These are phyloP conservation scores for Brachyrhaphis roseni DNA, from an alignment of 2,797 vertebrate species.

Conservation along the genomic window DNA sequence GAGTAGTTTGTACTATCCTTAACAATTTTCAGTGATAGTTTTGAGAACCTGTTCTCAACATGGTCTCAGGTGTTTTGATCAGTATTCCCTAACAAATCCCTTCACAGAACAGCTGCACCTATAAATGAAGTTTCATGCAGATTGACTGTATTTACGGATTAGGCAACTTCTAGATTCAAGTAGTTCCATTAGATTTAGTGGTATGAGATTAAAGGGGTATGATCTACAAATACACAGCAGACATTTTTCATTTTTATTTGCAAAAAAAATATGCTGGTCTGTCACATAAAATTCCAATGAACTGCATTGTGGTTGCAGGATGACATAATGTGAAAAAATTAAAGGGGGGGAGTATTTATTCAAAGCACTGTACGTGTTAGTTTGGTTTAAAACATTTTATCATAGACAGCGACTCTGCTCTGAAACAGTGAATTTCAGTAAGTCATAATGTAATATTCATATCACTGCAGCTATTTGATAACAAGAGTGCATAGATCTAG, in stretches of 20 bases:
- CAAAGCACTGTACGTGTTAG: not conserved
- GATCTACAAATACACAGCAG: not conserved
- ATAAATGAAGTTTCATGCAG: not conserved
- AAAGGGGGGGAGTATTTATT: not conserved
- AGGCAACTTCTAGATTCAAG: not conserved
- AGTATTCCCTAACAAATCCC: not conserved
- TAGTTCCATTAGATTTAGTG: not conserved
- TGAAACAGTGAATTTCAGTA: conserved; percentile 12
- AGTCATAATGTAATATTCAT: conserved; percentile 27
- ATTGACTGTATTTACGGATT: not conserved
- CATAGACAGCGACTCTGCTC: conserved; percentile 38
- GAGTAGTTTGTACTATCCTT: not conserved
- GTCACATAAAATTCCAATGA: not conserved
- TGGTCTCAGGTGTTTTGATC: too few species aligned
- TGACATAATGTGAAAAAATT: not conserved
- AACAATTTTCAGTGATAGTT: too few species aligned
- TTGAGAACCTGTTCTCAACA: too few species aligned
- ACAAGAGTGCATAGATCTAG: conserved; percentile 22
- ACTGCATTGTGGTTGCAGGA: not conserved
- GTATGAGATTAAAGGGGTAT: not conserved
- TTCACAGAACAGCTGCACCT: not conserved
- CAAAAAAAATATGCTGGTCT: not conserved
- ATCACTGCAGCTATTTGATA: conserved; percentile 17
- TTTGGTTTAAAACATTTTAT: conserved; percentile 30
- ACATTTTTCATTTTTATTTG: not conserved